phyloP scores from a whole-genome alignment of 2,797 vertebrate species.

The Bryconaethiops microstoma region DNA sequence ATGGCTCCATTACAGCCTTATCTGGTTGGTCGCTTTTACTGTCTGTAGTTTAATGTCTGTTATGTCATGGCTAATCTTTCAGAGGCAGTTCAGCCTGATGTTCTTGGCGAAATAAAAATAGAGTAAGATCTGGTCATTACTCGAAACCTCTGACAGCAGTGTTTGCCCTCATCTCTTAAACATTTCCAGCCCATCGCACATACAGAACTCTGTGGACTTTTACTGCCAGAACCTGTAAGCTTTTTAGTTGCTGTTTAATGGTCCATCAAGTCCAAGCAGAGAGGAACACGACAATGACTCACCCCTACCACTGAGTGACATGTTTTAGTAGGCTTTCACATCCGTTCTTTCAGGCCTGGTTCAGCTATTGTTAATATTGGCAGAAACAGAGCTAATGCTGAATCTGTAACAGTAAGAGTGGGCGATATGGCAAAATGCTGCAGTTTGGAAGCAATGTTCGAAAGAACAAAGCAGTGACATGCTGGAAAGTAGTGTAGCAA shows the following conservation, averaged over 20 bases:
- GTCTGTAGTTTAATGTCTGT: not conserved
- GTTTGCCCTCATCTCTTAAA: not conserved
- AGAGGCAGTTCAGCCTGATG: slow-evolving; percentile 4
- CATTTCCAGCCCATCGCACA: slow-evolving; percentile 22
- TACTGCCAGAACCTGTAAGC: slow-evolving; percentile 21
- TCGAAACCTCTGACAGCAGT: not conserved
- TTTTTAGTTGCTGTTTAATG: slow-evolving; percentile 19
- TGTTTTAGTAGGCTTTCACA: slow-evolving; percentile 12
- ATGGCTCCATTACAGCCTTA: not conserved
- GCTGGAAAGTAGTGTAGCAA: not conserved
- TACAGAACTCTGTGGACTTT: slow-evolving; percentile 11
- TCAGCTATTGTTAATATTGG: slow-evolving; percentile 29
- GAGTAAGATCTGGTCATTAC: not conserved
- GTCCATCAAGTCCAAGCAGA: slow-evolving; percentile 5
- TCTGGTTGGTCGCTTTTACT: not conserved
- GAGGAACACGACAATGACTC: slow-evolving; percentile 18
- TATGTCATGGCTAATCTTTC: not conserved
- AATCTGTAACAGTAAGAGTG: not conserved
- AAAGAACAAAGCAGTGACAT: too few relatives aligned
- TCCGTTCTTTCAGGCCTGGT: slow-evolving; percentile 9
- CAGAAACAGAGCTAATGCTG: slow-evolving; percentile 3
- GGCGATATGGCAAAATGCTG: not conserved
- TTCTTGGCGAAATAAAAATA: not conserved
- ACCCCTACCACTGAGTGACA: not conserved
- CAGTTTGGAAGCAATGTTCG: not conserved